Percentiles rank a stretch among this genome's conserved stretches.
Conservation (phyloP, 2,113 vertebrate genomes). For the Pedetes capensis region DNA sequence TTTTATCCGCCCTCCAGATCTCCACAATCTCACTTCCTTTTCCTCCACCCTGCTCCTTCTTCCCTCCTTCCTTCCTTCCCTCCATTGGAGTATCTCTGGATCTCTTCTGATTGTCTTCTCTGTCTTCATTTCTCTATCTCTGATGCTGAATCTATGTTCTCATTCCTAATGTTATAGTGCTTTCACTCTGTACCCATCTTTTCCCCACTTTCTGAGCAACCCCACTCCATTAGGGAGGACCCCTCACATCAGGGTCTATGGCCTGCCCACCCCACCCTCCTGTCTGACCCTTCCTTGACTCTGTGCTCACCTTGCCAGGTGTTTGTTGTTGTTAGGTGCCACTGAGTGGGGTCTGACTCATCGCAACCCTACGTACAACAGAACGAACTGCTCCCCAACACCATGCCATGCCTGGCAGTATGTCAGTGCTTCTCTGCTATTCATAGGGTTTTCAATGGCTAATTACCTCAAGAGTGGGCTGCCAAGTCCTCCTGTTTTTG, state of each 20-base stretch:
- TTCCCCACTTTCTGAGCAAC: not conserved
- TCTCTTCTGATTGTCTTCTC: no score
- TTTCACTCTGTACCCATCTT: not conserved
- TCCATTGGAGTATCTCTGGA: not conserved
- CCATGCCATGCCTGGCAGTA: no score
- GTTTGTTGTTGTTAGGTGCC: no score
- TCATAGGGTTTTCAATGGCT: no score
- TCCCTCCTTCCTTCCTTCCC: not conserved
- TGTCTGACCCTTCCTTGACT: not conserved
- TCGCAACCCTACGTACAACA: no score
- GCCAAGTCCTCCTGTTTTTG: no score
- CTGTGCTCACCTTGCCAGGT: not conserved
- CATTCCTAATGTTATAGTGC: not conserved
- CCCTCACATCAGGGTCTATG: rapidly evolving
- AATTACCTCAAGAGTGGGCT: no score
- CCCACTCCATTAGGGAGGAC: not conserved
- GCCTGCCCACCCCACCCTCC: rapidly evolving
- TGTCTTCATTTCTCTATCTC: not conserved
- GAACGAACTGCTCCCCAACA: no score
- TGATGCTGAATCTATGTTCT: not conserved
- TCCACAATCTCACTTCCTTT: not conserved
- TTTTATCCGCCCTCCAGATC: no score
- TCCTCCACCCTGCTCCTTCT: no score
- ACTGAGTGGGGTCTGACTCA: no score
- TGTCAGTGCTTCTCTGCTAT: no score